phyloP scores from a whole-genome alignment of 2,888 invertebrate genomes.

The Troides aeacus region DNA sequence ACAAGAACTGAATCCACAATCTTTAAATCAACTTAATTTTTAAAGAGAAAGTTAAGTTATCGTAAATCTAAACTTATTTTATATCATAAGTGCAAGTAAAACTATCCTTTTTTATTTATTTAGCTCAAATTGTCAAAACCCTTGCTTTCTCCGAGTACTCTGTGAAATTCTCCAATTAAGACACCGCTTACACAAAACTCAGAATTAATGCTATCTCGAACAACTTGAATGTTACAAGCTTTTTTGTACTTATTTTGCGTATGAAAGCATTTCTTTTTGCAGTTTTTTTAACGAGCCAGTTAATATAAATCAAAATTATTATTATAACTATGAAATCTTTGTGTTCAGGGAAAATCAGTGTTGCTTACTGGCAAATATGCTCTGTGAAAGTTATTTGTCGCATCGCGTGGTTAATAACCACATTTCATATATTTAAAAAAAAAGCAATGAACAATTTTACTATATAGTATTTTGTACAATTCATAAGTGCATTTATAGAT shows the following conservation, averaged over 20 bases:
- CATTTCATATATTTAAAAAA: no score
- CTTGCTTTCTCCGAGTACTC: conserved; percentile 1
- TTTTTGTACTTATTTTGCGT: background rate
- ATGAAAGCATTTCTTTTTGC: background rate
- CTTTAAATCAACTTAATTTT: conserved; percentile 10
- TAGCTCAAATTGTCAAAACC: background rate
- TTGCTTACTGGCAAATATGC: no score
- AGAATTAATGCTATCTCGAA: background rate
- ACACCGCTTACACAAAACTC: background rate
- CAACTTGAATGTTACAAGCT: background rate
- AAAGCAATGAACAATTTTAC: no score
- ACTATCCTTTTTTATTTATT: background rate
- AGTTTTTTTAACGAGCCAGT: background rate
- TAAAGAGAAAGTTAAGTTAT: conserved; percentile 16
- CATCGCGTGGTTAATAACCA: no score
- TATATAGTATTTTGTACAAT: no score
- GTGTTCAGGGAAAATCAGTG: no score
- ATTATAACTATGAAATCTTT: no score
- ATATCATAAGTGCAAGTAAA: background rate
- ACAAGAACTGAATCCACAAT: conserved; percentile 1
- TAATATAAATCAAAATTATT: background rate
- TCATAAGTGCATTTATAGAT: no score
- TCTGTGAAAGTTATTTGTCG: no score
- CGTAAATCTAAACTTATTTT: conserved; percentile 3
- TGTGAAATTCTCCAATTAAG: conserved; percentile 20